phyloP scores from a whole-genome alignment of 2,888 invertebrate species.

The Conus canariensis region DNA sequence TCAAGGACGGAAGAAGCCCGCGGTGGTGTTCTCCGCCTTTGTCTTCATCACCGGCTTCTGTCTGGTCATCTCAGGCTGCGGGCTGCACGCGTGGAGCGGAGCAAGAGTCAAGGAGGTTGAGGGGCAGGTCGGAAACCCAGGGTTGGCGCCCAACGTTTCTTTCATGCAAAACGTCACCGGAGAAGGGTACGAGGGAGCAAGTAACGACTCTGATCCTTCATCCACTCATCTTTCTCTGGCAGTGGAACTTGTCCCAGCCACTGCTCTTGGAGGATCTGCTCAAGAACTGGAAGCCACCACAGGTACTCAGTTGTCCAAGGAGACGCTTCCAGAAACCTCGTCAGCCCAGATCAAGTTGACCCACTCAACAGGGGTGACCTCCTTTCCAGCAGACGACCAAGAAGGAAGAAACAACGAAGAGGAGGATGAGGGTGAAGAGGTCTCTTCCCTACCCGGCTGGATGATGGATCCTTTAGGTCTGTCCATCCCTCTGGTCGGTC shows the following conservation, averaged over 20 bases:
- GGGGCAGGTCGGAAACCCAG: not conserved
- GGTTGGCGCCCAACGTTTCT: not conserved
- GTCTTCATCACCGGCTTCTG: not conserved
- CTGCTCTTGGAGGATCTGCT: not conserved
- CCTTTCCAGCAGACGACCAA: not conserved
- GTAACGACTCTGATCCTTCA: not conserved
- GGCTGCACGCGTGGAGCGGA: not conserved
- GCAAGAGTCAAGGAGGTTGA: not conserved
- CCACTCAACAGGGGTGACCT: not conserved
- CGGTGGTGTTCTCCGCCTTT: not conserved
- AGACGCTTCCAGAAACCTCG: not conserved
- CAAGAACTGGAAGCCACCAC: not conserved
- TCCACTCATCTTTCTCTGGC: too few species aligned
- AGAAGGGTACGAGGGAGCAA: not conserved
- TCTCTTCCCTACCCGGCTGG: not conserved
- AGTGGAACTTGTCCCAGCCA: too few species aligned
- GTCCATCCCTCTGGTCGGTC: not conserved
- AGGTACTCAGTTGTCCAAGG: not conserved
- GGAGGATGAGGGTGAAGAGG: not conserved
- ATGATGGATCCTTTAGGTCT: constrained; percentile 4
- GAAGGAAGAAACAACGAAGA: not conserved
- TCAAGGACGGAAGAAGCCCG: constrained; percentile 25
- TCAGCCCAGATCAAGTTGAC: not conserved
- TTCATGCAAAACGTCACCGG: not conserved
- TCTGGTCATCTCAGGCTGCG: constrained; percentile 15